phyloP scores from a whole-genome alignment of 2,888 invertebrate species.

The Polymixis flavicincta region DNA sequence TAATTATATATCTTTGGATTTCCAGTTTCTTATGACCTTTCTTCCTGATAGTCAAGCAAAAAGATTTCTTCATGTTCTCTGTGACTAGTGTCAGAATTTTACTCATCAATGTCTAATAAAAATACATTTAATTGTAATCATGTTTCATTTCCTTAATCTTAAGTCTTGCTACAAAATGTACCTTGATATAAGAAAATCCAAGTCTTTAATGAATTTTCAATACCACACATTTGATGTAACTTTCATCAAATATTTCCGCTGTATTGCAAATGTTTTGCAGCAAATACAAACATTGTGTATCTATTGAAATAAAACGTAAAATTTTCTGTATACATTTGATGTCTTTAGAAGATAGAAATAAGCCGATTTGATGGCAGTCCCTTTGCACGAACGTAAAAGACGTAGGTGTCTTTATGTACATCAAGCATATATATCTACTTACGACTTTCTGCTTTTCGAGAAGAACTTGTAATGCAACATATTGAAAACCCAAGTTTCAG shows the following conservation, averaged over 20 bases:
- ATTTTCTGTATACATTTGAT: constrained; percentile 10
- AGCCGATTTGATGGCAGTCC: constrained; percentile 14
- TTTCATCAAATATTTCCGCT: neutral
- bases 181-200: constrained; percentile 2
- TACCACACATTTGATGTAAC: neutral
- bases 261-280: constrained; percentile 10
- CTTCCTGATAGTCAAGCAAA: neutral
- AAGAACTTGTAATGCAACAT: neutral
- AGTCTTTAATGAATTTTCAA: neutral
- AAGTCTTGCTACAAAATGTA: constrained; percentile 33
- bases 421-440: neutral
- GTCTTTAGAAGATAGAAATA: constrained; percentile 19
- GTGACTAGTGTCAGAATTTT: constrained; percentile 35
- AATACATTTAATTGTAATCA: constrained; percentile 14
- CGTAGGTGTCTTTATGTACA: neutral
- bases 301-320: neutral
- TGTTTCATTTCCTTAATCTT: constrained; percentile 36
- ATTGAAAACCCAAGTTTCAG: neutral
- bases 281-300: neutral
- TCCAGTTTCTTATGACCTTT: neutral
- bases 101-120: constrained; percentile 33
- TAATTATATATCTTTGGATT: constrained; percentile 2
- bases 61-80: neutral
- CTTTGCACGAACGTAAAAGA: constrained; percentile 2
- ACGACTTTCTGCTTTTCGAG: neutral